Evolutionary conservation across 2,797 vertebrate species (phyloP).

Genomic region (Cuculus canorus): DNA sequence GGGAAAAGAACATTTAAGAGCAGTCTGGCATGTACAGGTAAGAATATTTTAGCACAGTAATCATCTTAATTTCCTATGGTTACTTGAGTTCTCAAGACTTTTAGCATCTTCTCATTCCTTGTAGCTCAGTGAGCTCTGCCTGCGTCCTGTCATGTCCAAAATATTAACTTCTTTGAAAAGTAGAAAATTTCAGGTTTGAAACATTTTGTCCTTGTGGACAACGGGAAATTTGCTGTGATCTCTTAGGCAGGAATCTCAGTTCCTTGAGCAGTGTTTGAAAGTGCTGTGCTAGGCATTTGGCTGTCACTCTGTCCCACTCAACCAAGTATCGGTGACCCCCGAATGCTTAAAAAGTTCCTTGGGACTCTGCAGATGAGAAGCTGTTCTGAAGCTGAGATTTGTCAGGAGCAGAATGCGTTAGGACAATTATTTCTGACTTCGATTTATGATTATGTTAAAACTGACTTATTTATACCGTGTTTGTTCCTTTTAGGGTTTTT

Average conservation of each 20-base stretch:
- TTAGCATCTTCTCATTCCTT: not conserved
- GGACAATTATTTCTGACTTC: constrained; percentile 7
- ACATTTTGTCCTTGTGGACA: not conserved
- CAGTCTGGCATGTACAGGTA: constrained; percentile 35
- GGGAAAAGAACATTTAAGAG: constrained; percentile 30
- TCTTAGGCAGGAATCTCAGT: not conserved
- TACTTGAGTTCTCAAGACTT: not conserved
- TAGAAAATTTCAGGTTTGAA: not conserved
- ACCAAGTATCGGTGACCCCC: constrained; percentile 24
- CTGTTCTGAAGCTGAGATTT: not conserved
- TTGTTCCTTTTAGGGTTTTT: not conserved
- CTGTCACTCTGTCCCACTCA: not conserved
- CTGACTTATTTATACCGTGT: not conserved
- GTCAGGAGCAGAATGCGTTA: not conserved
- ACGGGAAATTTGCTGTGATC: not conserved
- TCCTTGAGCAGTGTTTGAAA: not conserved
- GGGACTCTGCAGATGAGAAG: not conserved
- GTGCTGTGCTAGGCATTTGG: not conserved
- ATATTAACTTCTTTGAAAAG: not conserved
- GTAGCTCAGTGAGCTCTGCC: not conserved
- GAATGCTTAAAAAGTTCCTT: constrained; percentile 31
- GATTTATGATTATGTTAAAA: not conserved
- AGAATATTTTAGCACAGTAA: not conserved
- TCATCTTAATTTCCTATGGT: not conserved
- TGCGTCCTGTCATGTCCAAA: not conserved